These are phyloP conservation scores for Tauraco erythrolophus DNA, from an alignment of 2,113 vertebrate species.

Conservation along the genomic window DNA sequence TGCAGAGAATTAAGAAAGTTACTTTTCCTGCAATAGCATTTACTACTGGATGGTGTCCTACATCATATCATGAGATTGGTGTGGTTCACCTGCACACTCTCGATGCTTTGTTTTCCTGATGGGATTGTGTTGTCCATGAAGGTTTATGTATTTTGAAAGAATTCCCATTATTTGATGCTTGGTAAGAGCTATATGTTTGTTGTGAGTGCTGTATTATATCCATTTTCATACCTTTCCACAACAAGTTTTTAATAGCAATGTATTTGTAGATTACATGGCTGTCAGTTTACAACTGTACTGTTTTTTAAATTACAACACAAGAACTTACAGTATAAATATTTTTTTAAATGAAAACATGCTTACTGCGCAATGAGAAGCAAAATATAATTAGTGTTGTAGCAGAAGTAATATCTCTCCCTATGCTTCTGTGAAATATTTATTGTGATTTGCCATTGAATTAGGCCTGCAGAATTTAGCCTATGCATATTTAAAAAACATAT, in stretches of 20 bases:
- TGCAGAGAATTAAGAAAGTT: neutral
- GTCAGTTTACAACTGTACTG: neutral
- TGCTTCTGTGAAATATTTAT: neutral
- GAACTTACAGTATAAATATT: neutral
- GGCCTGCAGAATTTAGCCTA: neutral
- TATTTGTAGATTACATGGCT: accelerated
- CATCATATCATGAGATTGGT: neutral
- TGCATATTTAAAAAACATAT: neutral
- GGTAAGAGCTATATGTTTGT: neutral
- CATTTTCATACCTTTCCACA: neutral
- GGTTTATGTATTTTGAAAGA: neutral
- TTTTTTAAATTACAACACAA: neutral
- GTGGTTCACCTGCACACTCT: neutral
- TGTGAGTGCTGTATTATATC: neutral
- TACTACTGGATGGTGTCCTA: neutral
- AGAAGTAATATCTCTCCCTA: neutral
- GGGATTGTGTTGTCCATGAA: neutral
- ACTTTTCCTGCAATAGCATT: neutral
- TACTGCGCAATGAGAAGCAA: neutral
- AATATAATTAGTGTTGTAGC: neutral
- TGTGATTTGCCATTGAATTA: neutral
- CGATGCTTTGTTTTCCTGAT: neutral
- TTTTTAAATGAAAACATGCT: neutral
- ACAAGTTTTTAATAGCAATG: neutral
- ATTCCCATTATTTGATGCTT: neutral